Percentiles rank a stretch among this genome's conserved stretches.
Evolutionary conservation across 2,113 vertebrate genomes (phyloP).

Genomic region (Oncorhynchus nerka): DNA sequence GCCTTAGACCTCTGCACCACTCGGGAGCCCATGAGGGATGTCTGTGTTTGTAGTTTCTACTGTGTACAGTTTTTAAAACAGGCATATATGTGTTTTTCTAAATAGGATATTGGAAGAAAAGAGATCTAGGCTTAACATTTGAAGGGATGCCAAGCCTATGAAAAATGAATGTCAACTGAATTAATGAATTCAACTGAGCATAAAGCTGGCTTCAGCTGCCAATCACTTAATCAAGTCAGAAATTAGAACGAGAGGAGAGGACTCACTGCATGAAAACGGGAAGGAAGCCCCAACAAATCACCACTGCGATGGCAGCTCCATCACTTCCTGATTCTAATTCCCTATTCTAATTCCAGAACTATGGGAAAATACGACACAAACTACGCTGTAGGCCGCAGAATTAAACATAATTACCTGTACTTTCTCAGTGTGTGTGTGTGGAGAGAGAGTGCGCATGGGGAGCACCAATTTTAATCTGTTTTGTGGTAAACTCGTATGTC

Average conservation of each 20-base stretch:
- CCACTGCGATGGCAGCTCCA: background rate
- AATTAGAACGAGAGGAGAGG: conserved; percentile 3
- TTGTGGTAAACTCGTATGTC: background rate
- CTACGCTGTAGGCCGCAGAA: background rate
- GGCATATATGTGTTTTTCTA: too few relatives aligned
- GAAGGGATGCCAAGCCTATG: too few relatives aligned
- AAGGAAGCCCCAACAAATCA: conserved; percentile 8
- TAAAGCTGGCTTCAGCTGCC: background rate
- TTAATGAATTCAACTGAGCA: too few relatives aligned
- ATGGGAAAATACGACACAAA: conserved; percentile 11
- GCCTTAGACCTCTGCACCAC: too few relatives aligned
- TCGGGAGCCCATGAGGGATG: too few relatives aligned
- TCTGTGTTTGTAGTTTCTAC: background rate
- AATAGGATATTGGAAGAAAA: too few relatives aligned
- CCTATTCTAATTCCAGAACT: conserved; percentile 16
- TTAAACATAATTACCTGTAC: background rate
- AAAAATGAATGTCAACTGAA: too few relatives aligned
- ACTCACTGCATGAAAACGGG: conserved; percentile 15
- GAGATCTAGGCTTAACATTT: too few relatives aligned
- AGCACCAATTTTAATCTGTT: background rate
- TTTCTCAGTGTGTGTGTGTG: background rate
- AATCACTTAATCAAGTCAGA: background rate
- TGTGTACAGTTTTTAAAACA: background rate
- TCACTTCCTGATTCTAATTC: conserved; percentile 30
- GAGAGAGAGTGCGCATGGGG: background rate